Conservation (phyloP, 1,140 invertebrate genomes). For the Cotesia vestalis region DNA sequence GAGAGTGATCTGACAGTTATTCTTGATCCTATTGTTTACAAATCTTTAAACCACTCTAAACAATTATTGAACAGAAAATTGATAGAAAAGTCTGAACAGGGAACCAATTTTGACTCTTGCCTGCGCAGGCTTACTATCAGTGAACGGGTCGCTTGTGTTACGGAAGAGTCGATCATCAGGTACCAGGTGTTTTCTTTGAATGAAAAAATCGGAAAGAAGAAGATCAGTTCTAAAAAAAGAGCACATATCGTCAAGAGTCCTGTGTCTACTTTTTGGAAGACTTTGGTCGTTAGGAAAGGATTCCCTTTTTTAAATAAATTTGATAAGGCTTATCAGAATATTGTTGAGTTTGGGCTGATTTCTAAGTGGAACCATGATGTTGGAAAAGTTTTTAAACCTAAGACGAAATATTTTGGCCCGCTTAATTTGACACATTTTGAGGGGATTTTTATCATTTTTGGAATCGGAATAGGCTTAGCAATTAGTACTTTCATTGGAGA, state of each 20-base stretch:
- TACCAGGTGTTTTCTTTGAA: not conserved
- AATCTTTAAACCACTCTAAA: not conserved
- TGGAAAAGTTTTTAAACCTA: not conserved
- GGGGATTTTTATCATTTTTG: not conserved
- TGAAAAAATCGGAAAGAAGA: not conserved
- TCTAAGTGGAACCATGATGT: not conserved
- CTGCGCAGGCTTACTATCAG: not conserved
- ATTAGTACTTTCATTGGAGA: not conserved
- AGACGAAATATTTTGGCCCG: not conserved
- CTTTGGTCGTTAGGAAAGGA: not conserved
- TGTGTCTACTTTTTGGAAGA: not conserved
- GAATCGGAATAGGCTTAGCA: not conserved
- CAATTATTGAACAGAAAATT: not conserved
- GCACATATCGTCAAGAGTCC: not conserved
- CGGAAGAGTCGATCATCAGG: not conserved
- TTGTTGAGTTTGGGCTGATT: not conserved
- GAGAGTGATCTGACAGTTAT: not conserved
- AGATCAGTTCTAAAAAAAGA: not conserved
- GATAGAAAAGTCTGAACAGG: not conserved
- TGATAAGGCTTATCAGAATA: not conserved
- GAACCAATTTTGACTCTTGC: not conserved
- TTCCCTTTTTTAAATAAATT: constrained; percentile 1
- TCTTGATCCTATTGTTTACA: not conserved
- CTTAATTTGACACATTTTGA: not conserved
- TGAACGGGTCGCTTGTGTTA: constrained; percentile 6